A percentile compares a stretch with the other conserved stretches of the same genome.
Conservation (phyloP, 2,888 invertebrate species). For the Panzeria rudis region DNA sequence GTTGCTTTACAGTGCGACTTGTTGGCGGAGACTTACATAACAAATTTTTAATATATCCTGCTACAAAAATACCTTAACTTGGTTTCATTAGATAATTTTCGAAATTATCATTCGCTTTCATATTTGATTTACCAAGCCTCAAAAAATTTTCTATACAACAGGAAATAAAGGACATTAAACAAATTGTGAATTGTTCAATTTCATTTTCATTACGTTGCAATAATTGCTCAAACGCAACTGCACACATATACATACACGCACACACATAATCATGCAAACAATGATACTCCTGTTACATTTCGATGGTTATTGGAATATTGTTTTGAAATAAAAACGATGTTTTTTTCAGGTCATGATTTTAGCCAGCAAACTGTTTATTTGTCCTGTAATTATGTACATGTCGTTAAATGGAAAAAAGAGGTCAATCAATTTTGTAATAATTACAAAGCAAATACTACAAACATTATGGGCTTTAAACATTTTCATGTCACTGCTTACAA, state of each 20-base stretch:
- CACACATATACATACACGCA: neutral
- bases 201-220: slow-evolving; percentile 25
- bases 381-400: slow-evolving; percentile 53
- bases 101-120: neutral
- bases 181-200: slow-evolving; percentile 13
- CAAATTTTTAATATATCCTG: too few species aligned
- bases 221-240: slow-evolving; percentile 44
- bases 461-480: neutral
- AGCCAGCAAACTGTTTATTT: slow-evolving; percentile 41
- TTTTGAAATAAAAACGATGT: slow-evolving; percentile 18
- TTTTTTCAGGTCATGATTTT: slow-evolving; percentile 32
- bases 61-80: too few species aligned
- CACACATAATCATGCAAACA: neutral
- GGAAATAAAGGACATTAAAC: neutral
- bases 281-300: slow-evolving; percentile 19
- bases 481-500: slow-evolving; percentile 16
- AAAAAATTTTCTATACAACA: neutral
- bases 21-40: too few species aligned
- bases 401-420: slow-evolving; percentile 36
- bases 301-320: slow-evolving; percentile 33
- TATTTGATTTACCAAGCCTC: neutral
- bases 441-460: slow-evolving; percentile 5
- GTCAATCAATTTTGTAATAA: slow-evolving; percentile 56
- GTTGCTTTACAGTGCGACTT: too few species aligned
- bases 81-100: neutral